Conservation (phyloP, 37 sponge, comb jelly and placozoan genomes). For the Aphrocallistes beatrix region DNA sequence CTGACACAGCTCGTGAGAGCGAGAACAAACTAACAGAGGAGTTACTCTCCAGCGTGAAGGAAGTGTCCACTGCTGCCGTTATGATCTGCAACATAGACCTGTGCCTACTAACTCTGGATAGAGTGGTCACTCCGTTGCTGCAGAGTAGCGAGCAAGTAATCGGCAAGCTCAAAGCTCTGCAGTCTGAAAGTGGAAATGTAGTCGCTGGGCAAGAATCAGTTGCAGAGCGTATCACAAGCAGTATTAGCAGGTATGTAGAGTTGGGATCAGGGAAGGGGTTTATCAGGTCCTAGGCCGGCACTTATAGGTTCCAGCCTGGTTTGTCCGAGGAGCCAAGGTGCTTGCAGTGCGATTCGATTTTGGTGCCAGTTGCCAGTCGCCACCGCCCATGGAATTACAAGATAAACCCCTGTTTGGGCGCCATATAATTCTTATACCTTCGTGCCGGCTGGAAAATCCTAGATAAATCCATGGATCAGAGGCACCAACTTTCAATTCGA, state of each 20-base stretch:
- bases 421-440: no score
- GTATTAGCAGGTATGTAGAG: not conserved
- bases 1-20: not conserved
- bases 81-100: not conserved
- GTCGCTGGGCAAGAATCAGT: not conserved
- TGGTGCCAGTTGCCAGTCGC: no score
- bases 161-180: not conserved
- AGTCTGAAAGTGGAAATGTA: not conserved
- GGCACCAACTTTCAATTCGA: no score
- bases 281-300: no score
- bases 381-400: no score
- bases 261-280: no score
- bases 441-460: no score
- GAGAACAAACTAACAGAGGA: not conserved
- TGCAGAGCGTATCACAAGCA: not conserved
- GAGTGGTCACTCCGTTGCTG: not conserved
- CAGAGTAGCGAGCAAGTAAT: not conserved
- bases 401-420: no score
- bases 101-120: not conserved
- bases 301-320: no score
- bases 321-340: no score
- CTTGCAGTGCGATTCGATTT: no score
- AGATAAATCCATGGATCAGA: no score
- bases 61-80: not conserved
- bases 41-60: not conserved